Percentiles rank a stretch among this genome's conserved stretches.
Conservation (phyloP, 1,140 invertebrate species). For the Sminthurinus signatus region DNA sequence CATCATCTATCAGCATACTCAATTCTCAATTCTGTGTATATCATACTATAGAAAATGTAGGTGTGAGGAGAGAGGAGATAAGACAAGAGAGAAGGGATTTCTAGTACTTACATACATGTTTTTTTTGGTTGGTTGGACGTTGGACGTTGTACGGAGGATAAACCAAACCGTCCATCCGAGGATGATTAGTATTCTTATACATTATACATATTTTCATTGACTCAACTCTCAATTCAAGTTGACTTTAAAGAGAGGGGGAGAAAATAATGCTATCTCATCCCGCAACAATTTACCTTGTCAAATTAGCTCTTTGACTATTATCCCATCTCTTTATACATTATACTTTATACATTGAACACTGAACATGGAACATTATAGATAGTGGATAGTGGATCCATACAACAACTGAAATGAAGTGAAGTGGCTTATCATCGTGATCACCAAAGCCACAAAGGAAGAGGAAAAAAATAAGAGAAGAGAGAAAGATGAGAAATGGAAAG, state of each 20-base stretch:
- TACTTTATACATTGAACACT: not conserved
- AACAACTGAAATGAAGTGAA: too few relatives aligned
- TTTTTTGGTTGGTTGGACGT: too few relatives aligned
- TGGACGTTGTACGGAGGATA: too few relatives aligned
- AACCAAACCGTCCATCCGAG: not conserved
- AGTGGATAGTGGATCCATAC: not conserved
- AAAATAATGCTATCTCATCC: slow-evolving; percentile 35
- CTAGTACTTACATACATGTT: not conserved
- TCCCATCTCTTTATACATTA: not conserved
- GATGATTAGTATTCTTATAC: not conserved
- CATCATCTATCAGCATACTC: too few relatives aligned
- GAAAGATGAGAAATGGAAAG: too few relatives aligned
- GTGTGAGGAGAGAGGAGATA: not conserved
- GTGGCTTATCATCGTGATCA: slow-evolving; percentile 19
- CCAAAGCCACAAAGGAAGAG: too few relatives aligned
- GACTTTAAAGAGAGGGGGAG: slow-evolving; percentile 7
- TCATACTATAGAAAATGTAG: too few relatives aligned
- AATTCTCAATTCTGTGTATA: too few relatives aligned
- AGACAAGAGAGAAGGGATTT: not conserved
- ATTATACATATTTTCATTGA: not conserved
- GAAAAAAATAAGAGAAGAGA: too few relatives aligned
- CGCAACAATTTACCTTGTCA: slow-evolving; percentile 40
- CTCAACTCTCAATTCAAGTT: not conserved
- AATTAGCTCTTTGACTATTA: slow-evolving; percentile 30
- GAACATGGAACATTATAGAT: not conserved